Evolutionary conservation across 1,140 invertebrate genomes (phyloP).

Genomic region (Cyclina sinensis): DNA sequence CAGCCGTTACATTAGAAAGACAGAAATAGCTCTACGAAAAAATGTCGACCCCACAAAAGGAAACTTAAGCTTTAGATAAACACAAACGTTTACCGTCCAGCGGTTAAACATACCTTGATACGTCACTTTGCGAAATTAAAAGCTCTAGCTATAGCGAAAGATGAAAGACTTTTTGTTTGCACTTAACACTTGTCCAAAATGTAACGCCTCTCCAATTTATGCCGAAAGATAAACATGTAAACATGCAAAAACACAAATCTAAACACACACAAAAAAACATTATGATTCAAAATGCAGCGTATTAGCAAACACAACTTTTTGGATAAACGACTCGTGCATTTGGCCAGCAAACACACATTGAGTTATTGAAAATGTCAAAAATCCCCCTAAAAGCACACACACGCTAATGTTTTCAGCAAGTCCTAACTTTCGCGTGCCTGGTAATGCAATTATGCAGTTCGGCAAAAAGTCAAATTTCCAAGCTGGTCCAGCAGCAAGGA

Average conservation of each 20-base stretch:
- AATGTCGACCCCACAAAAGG: neutral
- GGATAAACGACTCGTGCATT: slow-evolving; percentile 65
- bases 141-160: slow-evolving; percentile 11
- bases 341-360: slow-evolving; percentile 61
- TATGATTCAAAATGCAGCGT: neutral
- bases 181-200: neutral
- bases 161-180: neutral
- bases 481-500: slow-evolving; percentile 19
- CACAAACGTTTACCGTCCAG: slow-evolving; percentile 63
- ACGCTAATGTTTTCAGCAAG: neutral
- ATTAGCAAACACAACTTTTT: slow-evolving; percentile 30
- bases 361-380: slow-evolving; percentile 66
- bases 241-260: slow-evolving; percentile 8
- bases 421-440: slow-evolving; percentile 24
- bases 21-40: neutral
- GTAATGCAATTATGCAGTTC: neutral
- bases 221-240: slow-evolving; percentile 21
- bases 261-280: neutral
- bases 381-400: neutral
- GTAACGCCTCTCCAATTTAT: slow-evolving; percentile 10
- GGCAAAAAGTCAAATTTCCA: neutral
- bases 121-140: slow-evolving; percentile 56
- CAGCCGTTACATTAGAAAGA: neutral
- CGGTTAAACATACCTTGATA: slow-evolving; percentile 60
- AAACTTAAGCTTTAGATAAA: slow-evolving; percentile 31